Evolutionary conservation across 2,888 invertebrate species (phyloP), one percentile per base, ranked within the genome.

Genomic region (Eilema sororculum): DNA sequence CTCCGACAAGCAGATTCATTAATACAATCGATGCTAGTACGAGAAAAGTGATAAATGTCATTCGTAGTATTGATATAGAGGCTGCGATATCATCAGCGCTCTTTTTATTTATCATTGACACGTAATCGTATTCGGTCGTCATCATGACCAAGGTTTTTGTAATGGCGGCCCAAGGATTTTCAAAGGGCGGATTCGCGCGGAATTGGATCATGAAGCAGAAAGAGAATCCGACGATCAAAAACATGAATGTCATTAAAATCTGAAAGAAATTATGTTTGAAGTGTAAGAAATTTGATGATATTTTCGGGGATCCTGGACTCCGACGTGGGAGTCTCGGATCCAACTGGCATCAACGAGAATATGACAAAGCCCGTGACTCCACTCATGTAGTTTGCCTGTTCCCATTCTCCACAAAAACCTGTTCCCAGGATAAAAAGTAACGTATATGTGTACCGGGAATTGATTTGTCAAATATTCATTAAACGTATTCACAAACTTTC

Each of bases 111-210:
- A 96, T 94, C 56, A 95, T 84, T 22, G 90, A 88, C 30, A 85
- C 87, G 78, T 96, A 96, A 74, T 96, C 96, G 67, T 95, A 96
- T 76, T 96, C 96, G 59, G 96, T 95, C 5, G 95, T 96, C 96
- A 96, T 95, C 96, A 96, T 96, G 16, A 96, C 95, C 68, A 96
- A 86, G 0, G 96, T 96, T 79, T 96, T 96, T 8, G 96, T 90
- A 4, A 96, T 81, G 0, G 96, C 92, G 2, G 93, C 89, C 89
- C 93, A 93, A 0, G 95, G 95, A 22, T 89, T 91, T 30, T 92
- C 90, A 76, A 96, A 96, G 0, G 95, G 94, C 16, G 89, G 80
- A 68, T 90, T 82, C 0, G 92, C 90, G 22, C 89, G 90, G 79
- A 96, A 96, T 73, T 96, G 93, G 22, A 96, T 93, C 92, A 95